These are phyloP conservation scores for Botia kubotai DNA, from an alignment of 2,797 vertebrate genomes.

Conservation along the genomic window DNA sequence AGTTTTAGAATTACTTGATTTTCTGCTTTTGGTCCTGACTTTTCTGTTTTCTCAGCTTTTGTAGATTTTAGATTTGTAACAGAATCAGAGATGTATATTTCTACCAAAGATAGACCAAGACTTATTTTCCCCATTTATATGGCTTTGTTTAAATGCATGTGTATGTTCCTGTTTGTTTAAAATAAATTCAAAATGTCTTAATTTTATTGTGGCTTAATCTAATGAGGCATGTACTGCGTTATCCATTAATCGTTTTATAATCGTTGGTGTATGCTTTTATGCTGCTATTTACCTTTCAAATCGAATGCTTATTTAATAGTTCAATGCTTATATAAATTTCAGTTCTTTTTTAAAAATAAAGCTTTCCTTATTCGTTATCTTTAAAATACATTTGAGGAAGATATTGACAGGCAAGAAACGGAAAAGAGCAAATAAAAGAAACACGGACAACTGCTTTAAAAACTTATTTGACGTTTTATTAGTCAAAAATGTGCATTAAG, in stretches of 20 bases:
- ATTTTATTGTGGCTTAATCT: neutral
- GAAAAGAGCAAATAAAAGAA: neutral
- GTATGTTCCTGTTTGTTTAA: constrained; percentile 78
- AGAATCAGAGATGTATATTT: constrained; percentile 77
- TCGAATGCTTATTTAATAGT: no score
- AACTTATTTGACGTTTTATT: constrained; percentile 2
- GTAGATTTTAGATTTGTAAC: constrained; percentile 71
- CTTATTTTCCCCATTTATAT: constrained; percentile 72
- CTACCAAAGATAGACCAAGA: constrained; percentile 84
- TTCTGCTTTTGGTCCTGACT: constrained; percentile 63
- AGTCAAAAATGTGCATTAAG: neutral
- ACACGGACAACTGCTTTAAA: neutral
- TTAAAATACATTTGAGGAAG: neutral
- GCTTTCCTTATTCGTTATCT: no score
- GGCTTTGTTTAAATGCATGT: constrained; percentile 72
- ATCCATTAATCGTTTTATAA: neutral
- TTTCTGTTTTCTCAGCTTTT: constrained; percentile 50
- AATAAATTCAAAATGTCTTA: constrained; percentile 48
- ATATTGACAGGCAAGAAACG: neutral
- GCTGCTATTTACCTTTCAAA: no score
- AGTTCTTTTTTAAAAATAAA: no score
- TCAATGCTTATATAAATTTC: no score
- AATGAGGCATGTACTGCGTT: neutral
- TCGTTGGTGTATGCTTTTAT: no score
- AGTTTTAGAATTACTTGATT: constrained; percentile 39